Evolutionary conservation across 2,113 vertebrate genomes (phyloP), one percentile per base, ranked within the genome.

Genomic region (Clarias gariepinus): DNA sequence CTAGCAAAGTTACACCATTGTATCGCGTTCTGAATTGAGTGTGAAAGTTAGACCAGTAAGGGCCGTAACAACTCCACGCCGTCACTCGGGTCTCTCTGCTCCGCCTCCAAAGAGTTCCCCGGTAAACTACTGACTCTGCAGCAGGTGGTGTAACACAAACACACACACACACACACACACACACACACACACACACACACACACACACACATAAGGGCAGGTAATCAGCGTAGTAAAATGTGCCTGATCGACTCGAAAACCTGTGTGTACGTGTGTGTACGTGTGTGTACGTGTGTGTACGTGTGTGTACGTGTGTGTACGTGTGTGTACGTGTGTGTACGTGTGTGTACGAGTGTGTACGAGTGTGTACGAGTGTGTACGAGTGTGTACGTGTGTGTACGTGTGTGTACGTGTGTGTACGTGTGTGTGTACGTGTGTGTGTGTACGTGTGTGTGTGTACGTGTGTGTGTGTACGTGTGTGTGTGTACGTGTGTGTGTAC

Each of bases 401-500:
- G 71, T 74, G 71, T 74, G 41, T 47, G 41, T 47, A n/a, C n/a
- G n/a, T n/a, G n/a, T n/a, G n/a, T n/a, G n/a, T n/a, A n/a, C n/a
- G 71, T 74, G 71, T 74, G 71, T 74, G 41, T 25, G 23, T 9
- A 23, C n/a, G 61, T 63, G 61, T 63, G 61, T 74, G 71, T 74
- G 71, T 74, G 71, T 74, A n/a, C n/a, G n/a, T 47, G 71, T 74
- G 71, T 74, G 71, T 74, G 41, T 25, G 23, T 9, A 23, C n/a
- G 61, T 63, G 61, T 63, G 61, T 74, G 71, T 74, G 71, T 74
- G 71, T 74, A n/a, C n/a, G n/a, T 47, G 71, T 74, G 71, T 74
- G 71, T 74, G 41, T 25, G 23, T 9, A 23, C n/a, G 61, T 63
- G 61, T 63, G 61, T 74, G 71, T 74, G 71, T 74, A n/a, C n/a